These are phyloP conservation scores for Crocodylus rhombifer DNA, from an alignment of 2,797 vertebrate species.

Conservation along the genomic window DNA sequence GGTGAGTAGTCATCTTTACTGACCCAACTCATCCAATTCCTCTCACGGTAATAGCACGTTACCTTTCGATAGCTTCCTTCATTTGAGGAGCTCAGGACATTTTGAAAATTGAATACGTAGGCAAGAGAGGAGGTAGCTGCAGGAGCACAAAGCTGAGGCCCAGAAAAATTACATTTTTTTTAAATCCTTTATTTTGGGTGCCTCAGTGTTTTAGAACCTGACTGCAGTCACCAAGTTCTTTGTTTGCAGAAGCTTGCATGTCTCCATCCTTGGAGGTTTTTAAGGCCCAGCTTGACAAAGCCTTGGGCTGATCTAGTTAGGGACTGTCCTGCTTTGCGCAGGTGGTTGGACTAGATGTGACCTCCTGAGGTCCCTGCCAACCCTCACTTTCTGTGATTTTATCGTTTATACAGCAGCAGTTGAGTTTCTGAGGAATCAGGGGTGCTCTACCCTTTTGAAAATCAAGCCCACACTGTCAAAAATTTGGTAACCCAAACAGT, in stretches of 20 bases:
- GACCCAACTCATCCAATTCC: neutral
- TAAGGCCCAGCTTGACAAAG: too few species aligned
- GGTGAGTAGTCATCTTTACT: conserved; percentile 82
- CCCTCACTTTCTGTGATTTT: too few species aligned
- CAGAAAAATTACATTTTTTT: neutral
- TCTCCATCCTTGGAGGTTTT: too few species aligned
- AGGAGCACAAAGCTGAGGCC: neutral
- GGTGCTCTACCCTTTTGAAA: neutral
- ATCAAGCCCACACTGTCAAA: neutral
- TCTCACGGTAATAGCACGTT: neutral
- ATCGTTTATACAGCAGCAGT: neutral
- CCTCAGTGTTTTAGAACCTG: neutral
- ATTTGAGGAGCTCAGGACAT: neutral
- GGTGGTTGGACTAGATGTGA: too few species aligned
- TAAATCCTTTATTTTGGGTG: neutral
- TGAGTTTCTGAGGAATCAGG: neutral
- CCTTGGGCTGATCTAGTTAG: too few species aligned
- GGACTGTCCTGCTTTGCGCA: too few species aligned
- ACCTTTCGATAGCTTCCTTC: neutral
- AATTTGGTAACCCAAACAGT: neutral
- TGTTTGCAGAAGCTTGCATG: neutral
- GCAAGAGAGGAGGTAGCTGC: neutral
- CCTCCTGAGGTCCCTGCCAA: too few species aligned
- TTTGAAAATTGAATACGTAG: neutral
- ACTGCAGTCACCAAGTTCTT: neutral